Evolutionary conservation across 2,113 vertebrate genomes (phyloP), one percentile per base, ranked within the genome.

Genomic region (Gymnocephalus cernua): DNA sequence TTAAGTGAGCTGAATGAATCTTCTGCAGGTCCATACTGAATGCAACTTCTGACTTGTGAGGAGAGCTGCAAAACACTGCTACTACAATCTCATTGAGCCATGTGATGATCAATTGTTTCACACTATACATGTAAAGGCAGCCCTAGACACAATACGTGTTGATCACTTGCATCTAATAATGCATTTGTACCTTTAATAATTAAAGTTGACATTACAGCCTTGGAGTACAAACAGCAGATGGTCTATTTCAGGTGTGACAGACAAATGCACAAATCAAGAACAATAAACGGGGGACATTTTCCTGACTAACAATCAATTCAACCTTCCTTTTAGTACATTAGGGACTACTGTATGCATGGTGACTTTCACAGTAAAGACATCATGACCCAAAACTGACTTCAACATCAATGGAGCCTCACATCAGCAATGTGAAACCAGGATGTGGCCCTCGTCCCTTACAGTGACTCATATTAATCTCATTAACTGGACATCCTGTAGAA

Each of bases 351-450:
- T 41, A 44, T 59, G 51, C 61, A 64, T 29, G 9, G 77, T 89
- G 92, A 91, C 89, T 91, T 90, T 91, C 68, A 87, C 73, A 86
- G 77, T 87, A 89, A 92, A 89, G 91, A 90, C 91, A 84, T 27
- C 53, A 84, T 88, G 90, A 92, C 84, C 92, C 86, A 88, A 82
- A 90, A 92, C 74, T 82, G 88, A 65, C 63, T 85, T 54, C 66
- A 86, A n/a, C 77, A 74, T 79, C 74, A 89, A 29, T 80, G 72
- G 64, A 80, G 68, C 81, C 86, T 61, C 79, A 41, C 66, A 84
- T 75, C 76, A 89, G 79, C 50, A 56, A 50, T 13, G n/a, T 84
- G 67, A 84, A 74, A 74, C 45, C 47, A 77, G 70, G 51, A 78
- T 62, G 70, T 69, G 72, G 87, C 73, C 87, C 83, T 77, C 71